Evolutionary conservation across 1,140 invertebrate species (phyloP).

Genomic region (Drosophila mauritiana): DNA sequence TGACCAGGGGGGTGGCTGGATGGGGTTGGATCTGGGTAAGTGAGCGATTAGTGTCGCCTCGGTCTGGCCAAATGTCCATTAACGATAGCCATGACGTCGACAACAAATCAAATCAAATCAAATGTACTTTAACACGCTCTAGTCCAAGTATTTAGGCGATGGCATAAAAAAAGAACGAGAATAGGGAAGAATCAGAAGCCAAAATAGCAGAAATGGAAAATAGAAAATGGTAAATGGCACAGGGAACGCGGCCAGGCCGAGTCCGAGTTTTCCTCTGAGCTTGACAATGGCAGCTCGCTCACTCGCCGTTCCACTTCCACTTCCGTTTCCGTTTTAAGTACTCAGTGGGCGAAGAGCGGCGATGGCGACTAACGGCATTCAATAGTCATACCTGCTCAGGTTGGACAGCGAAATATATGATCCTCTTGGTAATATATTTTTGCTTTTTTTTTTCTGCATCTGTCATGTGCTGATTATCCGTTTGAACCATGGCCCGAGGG

Average conservation of each 20-base stretch:
- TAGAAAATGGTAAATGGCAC: constrained; percentile 8
- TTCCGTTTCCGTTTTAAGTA: constrained; percentile 75
- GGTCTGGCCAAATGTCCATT: constrained; percentile 71
- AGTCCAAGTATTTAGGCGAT: constrained; percentile 75
- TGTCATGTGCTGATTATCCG: constrained; percentile 6
- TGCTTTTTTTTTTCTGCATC: background rate
- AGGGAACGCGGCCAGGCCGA: constrained; percentile 56
- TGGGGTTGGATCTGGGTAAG: constrained; percentile 35
- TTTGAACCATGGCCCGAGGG: constrained; percentile 2
- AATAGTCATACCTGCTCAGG: constrained; percentile 15
- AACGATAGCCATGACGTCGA: constrained; percentile 66
- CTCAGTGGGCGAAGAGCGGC: constrained; percentile 44
- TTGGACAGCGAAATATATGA: background rate
- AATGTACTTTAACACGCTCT: constrained; percentile 82
- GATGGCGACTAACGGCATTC: constrained; percentile 9
- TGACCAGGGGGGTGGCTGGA: background rate
- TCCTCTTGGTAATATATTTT: background rate
- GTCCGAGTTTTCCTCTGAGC: constrained; percentile 59
- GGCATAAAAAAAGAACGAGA: constrained; percentile 39
- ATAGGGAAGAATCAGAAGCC: constrained; percentile 14
- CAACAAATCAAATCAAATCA: constrained; percentile 82
- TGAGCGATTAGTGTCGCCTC: constrained; percentile 80
- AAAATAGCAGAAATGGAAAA: constrained; percentile 46
- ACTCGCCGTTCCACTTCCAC: constrained; percentile 51
- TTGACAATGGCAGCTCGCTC: constrained; percentile 73